A percentile compares a stretch with the other conserved stretches of the same genome.
Conservation (phyloP, 2,797 vertebrate genomes). For the Tapera naevia region DNA sequence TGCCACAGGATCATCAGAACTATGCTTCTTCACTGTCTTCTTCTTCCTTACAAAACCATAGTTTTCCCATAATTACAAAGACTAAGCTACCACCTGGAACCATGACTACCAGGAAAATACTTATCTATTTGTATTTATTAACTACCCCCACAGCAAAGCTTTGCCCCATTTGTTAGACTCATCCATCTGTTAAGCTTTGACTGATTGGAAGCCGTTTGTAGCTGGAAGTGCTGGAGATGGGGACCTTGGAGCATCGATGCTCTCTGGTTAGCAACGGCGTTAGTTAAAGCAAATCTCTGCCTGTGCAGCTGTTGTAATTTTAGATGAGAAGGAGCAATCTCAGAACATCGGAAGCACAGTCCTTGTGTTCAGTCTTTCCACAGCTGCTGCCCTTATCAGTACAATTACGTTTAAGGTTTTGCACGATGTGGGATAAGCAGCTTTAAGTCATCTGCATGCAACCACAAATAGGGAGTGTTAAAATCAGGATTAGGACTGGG, state of each 20-base stretch:
- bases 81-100: not conserved
- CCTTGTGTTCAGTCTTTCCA: not conserved
- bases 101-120: not conserved
- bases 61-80: accelerated
- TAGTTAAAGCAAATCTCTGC: not conserved
- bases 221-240: not conserved
- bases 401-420: not conserved
- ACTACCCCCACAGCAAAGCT: not conserved
- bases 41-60: not conserved
- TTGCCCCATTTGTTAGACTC: not conserved
- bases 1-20: not conserved
- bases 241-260: not conserved
- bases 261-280: not conserved
- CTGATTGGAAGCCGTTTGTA: not conserved
- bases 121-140: not conserved
- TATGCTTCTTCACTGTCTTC: not conserved
- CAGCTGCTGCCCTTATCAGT: not conserved
- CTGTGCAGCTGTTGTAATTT: not conserved
- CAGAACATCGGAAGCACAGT: not conserved
- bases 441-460: not conserved
- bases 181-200: not conserved
- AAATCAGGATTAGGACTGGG: not conserved
- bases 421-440: not conserved
- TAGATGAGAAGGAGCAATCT: not conserved
- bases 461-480: not conserved